These are phyloP conservation scores for Antennarius maculatus DNA, from an alignment of 2,797 vertebrate genomes.

Conservation along the genomic window DNA sequence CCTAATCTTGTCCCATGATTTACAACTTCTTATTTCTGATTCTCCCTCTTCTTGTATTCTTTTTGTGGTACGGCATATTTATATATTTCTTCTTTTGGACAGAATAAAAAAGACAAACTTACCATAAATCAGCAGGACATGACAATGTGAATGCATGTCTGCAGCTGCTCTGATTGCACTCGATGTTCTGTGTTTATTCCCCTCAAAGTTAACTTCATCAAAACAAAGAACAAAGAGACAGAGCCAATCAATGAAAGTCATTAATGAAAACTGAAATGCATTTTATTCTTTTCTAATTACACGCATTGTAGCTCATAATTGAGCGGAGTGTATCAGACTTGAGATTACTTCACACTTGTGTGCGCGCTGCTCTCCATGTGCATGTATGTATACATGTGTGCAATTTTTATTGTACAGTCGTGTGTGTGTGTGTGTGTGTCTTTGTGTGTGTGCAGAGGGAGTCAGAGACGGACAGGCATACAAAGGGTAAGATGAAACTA, in stretches of 20 bases:
- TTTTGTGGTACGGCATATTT: constrained; percentile 61
- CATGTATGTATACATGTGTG: constrained; percentile 11
- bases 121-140: constrained; percentile 42
- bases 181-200: constrained; percentile 73
- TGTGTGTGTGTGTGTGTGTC: constrained; percentile 17
- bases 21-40: constrained; percentile 69
- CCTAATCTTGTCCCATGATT: constrained; percentile 52
- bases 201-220: constrained; percentile 80
- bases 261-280: constrained; percentile 83
- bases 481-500: constrained; percentile 56
- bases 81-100: constrained; percentile 67
- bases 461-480: constrained; percentile 47
- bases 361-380: constrained; percentile 30
- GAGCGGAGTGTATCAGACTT: constrained; percentile 75
- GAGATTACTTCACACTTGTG: constrained; percentile 74
- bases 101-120: constrained; percentile 65
- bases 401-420: neutral
- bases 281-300: constrained; percentile 84
- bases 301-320: constrained; percentile 84
- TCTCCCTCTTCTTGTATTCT: constrained; percentile 46
- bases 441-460: constrained; percentile 21
- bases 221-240: constrained; percentile 78
- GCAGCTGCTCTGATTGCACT: constrained; percentile 49
- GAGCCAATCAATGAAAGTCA: constrained; percentile 80
- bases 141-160: constrained; percentile 34